Conservation (phyloP, 2,113 vertebrate genomes). For the Sterna hirundo region DNA sequence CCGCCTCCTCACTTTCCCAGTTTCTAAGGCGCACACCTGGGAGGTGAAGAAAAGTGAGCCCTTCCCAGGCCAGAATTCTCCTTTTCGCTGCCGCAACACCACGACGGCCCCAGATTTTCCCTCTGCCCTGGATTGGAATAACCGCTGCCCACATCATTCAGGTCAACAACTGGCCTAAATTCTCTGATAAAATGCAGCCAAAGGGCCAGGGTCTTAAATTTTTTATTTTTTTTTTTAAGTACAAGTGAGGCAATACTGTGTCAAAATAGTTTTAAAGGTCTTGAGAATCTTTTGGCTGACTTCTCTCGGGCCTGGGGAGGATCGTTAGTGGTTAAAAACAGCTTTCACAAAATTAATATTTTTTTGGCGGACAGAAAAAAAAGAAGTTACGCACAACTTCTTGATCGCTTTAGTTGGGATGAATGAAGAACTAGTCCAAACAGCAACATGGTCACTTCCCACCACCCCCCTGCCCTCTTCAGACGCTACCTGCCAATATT, state of each 20-base stretch:
- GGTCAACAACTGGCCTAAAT: neutral
- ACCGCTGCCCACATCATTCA: neutral
- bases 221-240: neutral
- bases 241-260: neutral
- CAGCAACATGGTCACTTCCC: neutral
- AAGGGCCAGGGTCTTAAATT: neutral
- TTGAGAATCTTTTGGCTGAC: neutral
- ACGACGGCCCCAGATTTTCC: neutral
- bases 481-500: neutral
- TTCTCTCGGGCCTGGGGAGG: neutral
- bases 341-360: neutral
- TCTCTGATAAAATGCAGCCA: neutral
- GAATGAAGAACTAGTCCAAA: neutral
- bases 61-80: neutral
- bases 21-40: neutral
- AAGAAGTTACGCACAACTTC: neutral
- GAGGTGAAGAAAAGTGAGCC: neutral
- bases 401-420: neutral
- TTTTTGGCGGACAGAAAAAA: neutral
- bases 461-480: neutral
- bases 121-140: neutral
- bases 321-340: neutral
- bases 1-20: neutral
- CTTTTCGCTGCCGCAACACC: neutral
- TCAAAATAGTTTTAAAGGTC: slow-evolving; percentile 34